Evolutionary conservation across 2,797 vertebrate genomes (phyloP), one percentile per base, ranked within the genome.

Genomic region (Acridotheres tristis): DNA sequence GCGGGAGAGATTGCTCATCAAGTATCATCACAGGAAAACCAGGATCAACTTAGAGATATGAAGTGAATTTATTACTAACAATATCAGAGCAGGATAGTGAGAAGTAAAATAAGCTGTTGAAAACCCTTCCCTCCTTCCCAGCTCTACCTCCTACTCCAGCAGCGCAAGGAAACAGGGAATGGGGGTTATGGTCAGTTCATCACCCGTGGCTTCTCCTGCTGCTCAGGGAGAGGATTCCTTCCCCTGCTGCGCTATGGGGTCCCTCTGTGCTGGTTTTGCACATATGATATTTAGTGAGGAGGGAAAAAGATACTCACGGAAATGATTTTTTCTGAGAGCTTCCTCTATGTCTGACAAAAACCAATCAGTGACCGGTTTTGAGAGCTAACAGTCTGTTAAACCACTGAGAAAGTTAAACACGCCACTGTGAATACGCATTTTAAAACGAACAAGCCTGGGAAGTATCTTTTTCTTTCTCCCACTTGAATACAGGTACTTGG

Each of bases 1-100:
- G 13, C 0, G 0, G 30, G 47, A 53, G 27, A 67, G 22, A n/a
- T 29, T 0, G 0, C n/a, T 85, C 27, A 67, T 67, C 47, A 68
- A 68, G 38, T 59, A 59, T 23, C 16, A n/a, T 20, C 29, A 29
- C 29, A 40, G 19, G 23, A 30, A 47, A 53, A 61, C 29, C 29
- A 45, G 27, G 47, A n/a, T 75, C 15, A 51, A 1, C n/a, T 76
- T 53, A 59, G 54, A 53, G 47, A 45, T 45, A 53, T 6, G 27
- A 67, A 75, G 18, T 38, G 32, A 53, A 59, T 59, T 68, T 59
- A 59, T 67, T 67, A 38, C 40, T 59, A 45, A 22, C 8, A 19
- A 27, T 59, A 38, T 43, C 18, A 67, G 29, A 59, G 23, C 47
- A 53, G 27, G 54, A 40, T 11, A 53, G 27, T 38, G 38, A 61